Evolutionary conservation across 1,140 invertebrate genomes (phyloP).

Genomic region (Ridgeia piscesae): DNA sequence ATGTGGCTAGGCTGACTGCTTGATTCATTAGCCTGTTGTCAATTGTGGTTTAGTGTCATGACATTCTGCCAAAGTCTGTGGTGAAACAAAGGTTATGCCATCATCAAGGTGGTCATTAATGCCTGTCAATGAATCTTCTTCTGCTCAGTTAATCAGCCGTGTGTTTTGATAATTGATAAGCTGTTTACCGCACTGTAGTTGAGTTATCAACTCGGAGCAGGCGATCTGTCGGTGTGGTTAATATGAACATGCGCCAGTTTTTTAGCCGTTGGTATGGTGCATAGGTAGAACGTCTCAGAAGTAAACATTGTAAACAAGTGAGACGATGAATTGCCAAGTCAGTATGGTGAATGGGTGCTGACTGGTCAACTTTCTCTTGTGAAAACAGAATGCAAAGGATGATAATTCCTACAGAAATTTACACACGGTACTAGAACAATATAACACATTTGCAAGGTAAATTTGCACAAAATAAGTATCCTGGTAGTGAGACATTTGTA

Average conservation of each 20-base stretch:
- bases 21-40: not conserved
- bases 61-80: not conserved
- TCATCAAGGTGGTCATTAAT: not conserved
- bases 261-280: not conserved
- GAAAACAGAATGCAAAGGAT: not conserved
- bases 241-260: not conserved
- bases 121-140: not conserved
- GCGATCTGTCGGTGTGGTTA: not conserved
- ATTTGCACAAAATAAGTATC: not conserved
- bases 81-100: not conserved
- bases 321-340: not conserved
- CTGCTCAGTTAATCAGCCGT: not conserved
- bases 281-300: not conserved
- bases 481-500: not conserved
- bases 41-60: not conserved
- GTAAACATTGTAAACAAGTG: not conserved
- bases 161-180: not conserved
- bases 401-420: not conserved
- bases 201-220: not conserved
- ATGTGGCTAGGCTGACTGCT: not conserved
- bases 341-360: not conserved
- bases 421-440: not conserved
- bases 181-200: not conserved
- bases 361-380: not conserved
- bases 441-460: not conserved